These are phyloP conservation scores for Thaumetopoea pityocampa DNA, from an alignment of 1,140 invertebrate species.

Conservation along the genomic window DNA sequence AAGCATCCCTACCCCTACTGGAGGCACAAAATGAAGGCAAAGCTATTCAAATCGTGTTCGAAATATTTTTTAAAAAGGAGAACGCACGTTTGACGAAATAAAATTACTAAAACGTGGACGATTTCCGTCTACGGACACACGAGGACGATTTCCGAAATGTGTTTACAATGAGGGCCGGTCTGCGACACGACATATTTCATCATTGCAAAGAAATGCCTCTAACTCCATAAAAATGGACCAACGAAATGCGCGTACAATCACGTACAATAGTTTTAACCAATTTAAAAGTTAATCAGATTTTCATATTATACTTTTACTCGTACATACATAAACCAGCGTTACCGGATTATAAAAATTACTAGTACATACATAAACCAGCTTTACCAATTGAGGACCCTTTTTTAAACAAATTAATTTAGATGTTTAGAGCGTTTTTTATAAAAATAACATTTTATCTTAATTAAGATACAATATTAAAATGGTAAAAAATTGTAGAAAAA, in stretches of 20 bases:
- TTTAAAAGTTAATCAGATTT: background rate
- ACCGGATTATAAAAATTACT: no score
- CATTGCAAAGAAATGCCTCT: constrained; percentile 59
- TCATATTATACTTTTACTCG: no score
- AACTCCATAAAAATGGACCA: constrained; percentile 51
- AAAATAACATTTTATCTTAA: no score
- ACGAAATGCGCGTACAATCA: constrained; percentile 43
- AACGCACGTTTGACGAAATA: constrained; percentile 44
- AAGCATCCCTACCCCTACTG: background rate
- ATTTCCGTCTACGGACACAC: constrained; percentile 49
- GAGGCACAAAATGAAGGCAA: background rate
- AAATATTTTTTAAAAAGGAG: constrained; percentile 39
- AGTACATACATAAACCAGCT: no score
- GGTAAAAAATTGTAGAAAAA: no score
- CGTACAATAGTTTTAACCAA: constrained; percentile 12
- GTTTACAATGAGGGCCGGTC: constrained; percentile 61
- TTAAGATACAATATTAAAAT: no score
- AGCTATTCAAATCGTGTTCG: constrained; percentile 9
- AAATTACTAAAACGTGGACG: constrained; percentile 59
- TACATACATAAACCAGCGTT: no score
- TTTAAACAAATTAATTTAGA: no score
- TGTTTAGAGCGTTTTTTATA: no score
- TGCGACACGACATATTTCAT: constrained; percentile 63
- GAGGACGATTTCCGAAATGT: constrained; percentile 63
- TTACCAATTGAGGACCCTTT: no score